These are phyloP conservation scores for Lethenteron camtschaticum DNA, from an alignment of 2,113 vertebrate genomes.

Conservation along the genomic window DNA sequence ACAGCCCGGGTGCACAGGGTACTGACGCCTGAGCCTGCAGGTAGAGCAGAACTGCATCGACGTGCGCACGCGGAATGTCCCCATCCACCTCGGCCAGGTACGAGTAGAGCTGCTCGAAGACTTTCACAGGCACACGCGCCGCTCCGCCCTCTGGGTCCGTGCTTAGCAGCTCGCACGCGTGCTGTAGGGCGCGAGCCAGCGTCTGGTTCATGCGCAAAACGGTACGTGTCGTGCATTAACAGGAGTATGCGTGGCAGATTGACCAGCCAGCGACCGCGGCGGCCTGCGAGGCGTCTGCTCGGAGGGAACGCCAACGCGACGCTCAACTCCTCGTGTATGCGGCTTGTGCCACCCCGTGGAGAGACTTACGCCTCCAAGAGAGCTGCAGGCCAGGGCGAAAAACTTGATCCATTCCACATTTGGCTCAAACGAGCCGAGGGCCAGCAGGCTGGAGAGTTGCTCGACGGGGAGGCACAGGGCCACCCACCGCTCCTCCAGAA, in stretches of 20 bases:
- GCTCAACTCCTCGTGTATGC: too few species aligned
- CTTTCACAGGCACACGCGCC: conserved; percentile 32
- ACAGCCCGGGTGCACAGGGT: not conserved
- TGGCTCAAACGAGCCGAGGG: conserved; percentile 22
- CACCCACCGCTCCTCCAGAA: conserved; percentile 41
- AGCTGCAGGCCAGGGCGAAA: conserved; percentile 47
- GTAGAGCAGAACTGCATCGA: conserved; percentile 21
- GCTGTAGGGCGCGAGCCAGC: conserved; percentile 35
- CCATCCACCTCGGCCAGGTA: conserved; percentile 43
- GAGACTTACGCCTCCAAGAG: conserved; percentile 38
- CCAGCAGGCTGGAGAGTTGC: conserved; percentile 31
- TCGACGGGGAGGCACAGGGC: conserved; percentile 33
- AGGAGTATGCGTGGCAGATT: too few species aligned
- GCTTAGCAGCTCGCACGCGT: conserved; percentile 53
- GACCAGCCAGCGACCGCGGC: too few species aligned
- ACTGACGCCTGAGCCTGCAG: conserved; percentile 31
- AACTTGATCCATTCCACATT: conserved; percentile 48
- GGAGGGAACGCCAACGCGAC: too few species aligned
- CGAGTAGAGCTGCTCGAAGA: conserved; percentile 34
- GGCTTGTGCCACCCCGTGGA: too few species aligned
- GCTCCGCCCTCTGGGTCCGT: conserved; percentile 37
- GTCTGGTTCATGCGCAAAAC: conserved; percentile 19
- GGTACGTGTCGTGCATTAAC: too few species aligned
- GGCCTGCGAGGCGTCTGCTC: too few species aligned
- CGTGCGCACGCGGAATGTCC: conserved; percentile 22